Evolutionary conservation across 2,113 vertebrate species (phyloP).

Genomic region (Thinocorus orbignyianus): DNA sequence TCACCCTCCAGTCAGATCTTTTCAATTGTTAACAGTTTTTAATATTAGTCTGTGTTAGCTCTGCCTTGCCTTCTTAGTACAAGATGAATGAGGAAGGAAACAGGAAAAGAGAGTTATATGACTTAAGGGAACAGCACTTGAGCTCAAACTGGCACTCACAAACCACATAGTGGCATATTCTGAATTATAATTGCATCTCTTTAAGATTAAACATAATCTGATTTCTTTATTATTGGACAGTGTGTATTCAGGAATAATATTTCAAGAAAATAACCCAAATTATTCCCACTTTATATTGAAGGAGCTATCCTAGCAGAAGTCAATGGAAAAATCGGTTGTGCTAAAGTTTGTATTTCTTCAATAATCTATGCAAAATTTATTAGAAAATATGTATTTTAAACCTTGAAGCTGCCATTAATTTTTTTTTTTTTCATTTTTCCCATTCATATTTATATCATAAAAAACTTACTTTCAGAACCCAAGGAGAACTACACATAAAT

Average conservation of each 20-base stretch:
- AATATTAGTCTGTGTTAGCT: not conserved
- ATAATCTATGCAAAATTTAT: not conserved
- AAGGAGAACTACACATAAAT: not conserved
- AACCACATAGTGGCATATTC: not conserved
- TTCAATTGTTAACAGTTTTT: not conserved
- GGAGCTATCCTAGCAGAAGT: not conserved
- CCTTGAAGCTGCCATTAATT: not conserved
- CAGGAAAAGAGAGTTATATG: not conserved
- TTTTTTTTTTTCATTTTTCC: not conserved
- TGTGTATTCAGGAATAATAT: not conserved
- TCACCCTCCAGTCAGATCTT: not conserved
- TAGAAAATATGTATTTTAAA: conserved; percentile 7
- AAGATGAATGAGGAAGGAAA: not conserved
- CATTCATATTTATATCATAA: not conserved
- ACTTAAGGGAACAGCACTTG: not conserved
- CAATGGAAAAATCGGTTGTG: not conserved
- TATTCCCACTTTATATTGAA: not conserved
- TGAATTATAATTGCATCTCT: not conserved
- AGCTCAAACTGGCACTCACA: not conserved
- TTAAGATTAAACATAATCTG: not conserved
- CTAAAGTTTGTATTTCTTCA: not conserved
- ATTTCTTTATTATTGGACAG: not conserved
- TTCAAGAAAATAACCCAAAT: not conserved
- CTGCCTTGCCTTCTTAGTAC: not conserved
- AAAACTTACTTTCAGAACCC: not conserved